Conservation (phyloP, 2,888 invertebrate genomes). For the Parapristionchus giblindavisi region DNA sequence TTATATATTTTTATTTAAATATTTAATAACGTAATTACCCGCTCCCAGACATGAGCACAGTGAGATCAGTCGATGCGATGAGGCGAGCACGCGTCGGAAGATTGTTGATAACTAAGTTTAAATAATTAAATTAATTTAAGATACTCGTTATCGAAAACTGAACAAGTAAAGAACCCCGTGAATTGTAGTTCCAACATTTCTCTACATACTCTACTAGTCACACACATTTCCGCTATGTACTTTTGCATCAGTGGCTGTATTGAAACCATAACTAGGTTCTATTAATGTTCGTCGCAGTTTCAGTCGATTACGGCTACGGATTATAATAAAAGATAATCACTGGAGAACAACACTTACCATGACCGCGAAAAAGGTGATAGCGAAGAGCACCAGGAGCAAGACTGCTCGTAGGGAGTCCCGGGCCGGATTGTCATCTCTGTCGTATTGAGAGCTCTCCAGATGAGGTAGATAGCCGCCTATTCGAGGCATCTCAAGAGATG, state of each 20-base stretch:
- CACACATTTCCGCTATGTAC: too few relatives aligned
- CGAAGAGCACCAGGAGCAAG: constrained; percentile 64
- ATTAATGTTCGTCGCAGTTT: too few relatives aligned
- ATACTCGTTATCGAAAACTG: constrained; percentile 61
- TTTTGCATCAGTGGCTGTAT: too few relatives aligned
- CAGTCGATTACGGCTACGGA: too few relatives aligned
- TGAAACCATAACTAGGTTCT: too few relatives aligned
- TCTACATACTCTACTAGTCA: too few relatives aligned
- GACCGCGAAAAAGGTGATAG: constrained; percentile 60
- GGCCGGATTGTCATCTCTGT: constrained; percentile 44
- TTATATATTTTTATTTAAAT: too few relatives aligned
- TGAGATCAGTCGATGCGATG: constrained; percentile 45
- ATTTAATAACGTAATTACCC: too few relatives aligned
- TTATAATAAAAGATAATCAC: too few relatives aligned
- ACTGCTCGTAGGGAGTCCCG: constrained; percentile 65
- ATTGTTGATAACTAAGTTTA: constrained; percentile 29
- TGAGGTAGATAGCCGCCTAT: constrained; percentile 28
- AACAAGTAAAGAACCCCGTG: constrained; percentile 71
- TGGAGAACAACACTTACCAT: too few relatives aligned
- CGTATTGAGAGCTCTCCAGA: background rate
- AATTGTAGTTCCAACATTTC: background rate
- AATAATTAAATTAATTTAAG: background rate
- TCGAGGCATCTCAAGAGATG: constrained; percentile 1
- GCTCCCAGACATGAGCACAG: constrained; percentile 55
- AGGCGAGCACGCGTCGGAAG: constrained; percentile 47